These are phyloP conservation scores for Drosophila colorata DNA, from an alignment of 2,888 invertebrate genomes.

Conservation along the genomic window DNA sequence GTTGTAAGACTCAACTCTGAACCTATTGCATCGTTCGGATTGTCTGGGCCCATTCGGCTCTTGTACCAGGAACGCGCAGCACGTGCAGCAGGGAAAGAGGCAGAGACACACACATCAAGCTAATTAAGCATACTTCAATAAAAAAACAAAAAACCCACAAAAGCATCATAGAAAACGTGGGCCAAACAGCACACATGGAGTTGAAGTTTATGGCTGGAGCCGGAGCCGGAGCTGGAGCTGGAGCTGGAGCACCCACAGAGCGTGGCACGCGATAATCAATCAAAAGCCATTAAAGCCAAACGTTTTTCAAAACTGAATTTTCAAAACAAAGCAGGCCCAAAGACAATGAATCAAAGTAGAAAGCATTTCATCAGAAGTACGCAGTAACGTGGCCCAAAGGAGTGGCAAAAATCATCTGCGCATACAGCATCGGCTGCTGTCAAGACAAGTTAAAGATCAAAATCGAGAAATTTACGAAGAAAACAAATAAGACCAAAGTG, in stretches of 20 bases:
- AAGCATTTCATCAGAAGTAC: slow-evolving; percentile 78
- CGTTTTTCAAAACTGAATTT: slow-evolving; percentile 58
- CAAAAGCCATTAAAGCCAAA: slow-evolving; percentile 81
- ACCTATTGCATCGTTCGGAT: slow-evolving; percentile 44
- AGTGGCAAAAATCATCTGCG: slow-evolving; percentile 74
- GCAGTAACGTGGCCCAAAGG: slow-evolving; percentile 54
- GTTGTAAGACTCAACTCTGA: slow-evolving; percentile 58
- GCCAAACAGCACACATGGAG: slow-evolving; percentile 76
- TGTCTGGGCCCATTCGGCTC: slow-evolving; percentile 49
- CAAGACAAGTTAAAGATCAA: slow-evolving; percentile 81
- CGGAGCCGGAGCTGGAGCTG: slow-evolving; percentile 17
- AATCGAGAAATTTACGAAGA: slow-evolving; percentile 59
- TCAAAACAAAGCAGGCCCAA: slow-evolving; percentile 48
- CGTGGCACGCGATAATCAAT: slow-evolving; percentile 81
- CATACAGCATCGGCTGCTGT: slow-evolving; percentile 42
- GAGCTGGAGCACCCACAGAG: slow-evolving; percentile 76
- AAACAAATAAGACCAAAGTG: slow-evolving; percentile 7
- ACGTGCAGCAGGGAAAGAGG: slow-evolving; percentile 59
- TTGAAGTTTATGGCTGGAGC: too few species aligned
- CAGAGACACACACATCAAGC: slow-evolving; percentile 62
- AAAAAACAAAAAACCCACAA: slow-evolving; percentile 39
- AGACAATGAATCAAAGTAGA: slow-evolving; percentile 76
- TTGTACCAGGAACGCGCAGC: slow-evolving; percentile 74
- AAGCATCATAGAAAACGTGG: slow-evolving; percentile 72
- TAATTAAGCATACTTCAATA: slow-evolving; percentile 80